Conservation (phyloP, 2,113 vertebrate species). For the Arizona elegans region DNA sequence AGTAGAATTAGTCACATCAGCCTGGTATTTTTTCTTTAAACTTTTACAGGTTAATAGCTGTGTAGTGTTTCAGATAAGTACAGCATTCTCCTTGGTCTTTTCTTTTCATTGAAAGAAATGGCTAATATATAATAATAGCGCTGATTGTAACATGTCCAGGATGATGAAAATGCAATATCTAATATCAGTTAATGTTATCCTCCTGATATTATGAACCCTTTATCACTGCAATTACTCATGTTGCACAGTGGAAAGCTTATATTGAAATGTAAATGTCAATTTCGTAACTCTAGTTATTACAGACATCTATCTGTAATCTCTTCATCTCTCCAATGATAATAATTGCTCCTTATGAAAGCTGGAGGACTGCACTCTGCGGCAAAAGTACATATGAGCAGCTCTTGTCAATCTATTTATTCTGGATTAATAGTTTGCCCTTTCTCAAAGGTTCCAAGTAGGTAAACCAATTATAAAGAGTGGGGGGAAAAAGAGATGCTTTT, state of each 20-base stretch:
- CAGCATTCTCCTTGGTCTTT: constrained; percentile 41
- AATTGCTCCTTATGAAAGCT: neutral
- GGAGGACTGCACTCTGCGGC: neutral
- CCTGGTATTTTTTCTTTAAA: neutral
- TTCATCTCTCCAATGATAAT: constrained; percentile 4
- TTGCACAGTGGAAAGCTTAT: constrained; percentile 54
- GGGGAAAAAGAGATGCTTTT: neutral
- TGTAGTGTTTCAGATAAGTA: constrained; percentile 45
- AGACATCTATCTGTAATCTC: constrained; percentile 12
- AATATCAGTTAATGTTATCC: constrained; percentile 55
- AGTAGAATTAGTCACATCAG: neutral
- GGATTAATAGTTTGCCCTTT: neutral
- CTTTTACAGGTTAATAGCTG: constrained; percentile 8
- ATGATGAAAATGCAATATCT: constrained; percentile 48
- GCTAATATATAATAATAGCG: constrained; percentile 58
- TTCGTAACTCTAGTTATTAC: constrained; percentile 13
- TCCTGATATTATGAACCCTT: constrained; percentile 44
- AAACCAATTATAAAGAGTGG: neutral
- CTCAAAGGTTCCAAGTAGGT: neutral
- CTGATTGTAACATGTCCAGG: constrained; percentile 55
- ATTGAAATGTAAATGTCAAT: constrained; percentile 51
- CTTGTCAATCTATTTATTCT: neutral
- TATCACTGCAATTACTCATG: constrained; percentile 53
- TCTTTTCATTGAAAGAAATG: constrained; percentile 53
- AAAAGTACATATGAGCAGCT: neutral